Percentiles rank a stretch among this genome's conserved stretches.
These are phyloP conservation scores for Phalera bucephala DNA, from an alignment of 2,888 invertebrate genomes.

Conservation along the genomic window DNA sequence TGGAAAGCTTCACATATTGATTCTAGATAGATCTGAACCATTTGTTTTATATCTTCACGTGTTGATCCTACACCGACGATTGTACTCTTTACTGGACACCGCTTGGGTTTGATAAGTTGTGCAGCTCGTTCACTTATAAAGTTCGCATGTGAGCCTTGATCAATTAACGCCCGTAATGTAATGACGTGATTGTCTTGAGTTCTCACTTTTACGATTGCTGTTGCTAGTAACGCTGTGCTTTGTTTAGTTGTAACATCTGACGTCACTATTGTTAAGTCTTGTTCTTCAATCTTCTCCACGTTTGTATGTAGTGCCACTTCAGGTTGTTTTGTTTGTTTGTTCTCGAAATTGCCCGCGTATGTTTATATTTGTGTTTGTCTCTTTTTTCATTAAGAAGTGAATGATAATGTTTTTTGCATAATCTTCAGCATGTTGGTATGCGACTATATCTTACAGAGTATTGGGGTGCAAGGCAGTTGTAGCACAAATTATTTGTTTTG, in stretches of 20 bases:
- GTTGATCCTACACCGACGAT: no score
- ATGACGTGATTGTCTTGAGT: not conserved
- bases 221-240: conserved; percentile 8
- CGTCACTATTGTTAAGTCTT: no score
- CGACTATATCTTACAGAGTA: conserved; percentile 20
- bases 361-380: not conserved
- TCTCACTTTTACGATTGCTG: conserved; percentile 5
- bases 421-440: conserved; percentile 18
- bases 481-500: conserved; percentile 21
- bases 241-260: not conserved
- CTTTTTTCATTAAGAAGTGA: conserved; percentile 20
- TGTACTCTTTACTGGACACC: conserved; percentile 7
- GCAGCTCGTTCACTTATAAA: no score
- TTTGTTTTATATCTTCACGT: conserved; percentile 5
- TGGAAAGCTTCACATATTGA: conserved; percentile 6
- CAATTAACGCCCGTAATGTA: conserved; percentile 10
- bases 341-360: not conserved
- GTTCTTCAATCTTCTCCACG: not conserved
- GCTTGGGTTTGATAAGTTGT: conserved; percentile 7
- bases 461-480: conserved; percentile 25
- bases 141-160: conserved; percentile 18
- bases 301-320: not conserved
- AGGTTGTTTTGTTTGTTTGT: not conserved
- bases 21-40: conserved; percentile 10
- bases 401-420: conserved; percentile 27